Evolutionary conservation across 2,797 vertebrate genomes (phyloP), one percentile per base, ranked within the genome.

Genomic region (Schizothorax lantsangensis): DNA sequence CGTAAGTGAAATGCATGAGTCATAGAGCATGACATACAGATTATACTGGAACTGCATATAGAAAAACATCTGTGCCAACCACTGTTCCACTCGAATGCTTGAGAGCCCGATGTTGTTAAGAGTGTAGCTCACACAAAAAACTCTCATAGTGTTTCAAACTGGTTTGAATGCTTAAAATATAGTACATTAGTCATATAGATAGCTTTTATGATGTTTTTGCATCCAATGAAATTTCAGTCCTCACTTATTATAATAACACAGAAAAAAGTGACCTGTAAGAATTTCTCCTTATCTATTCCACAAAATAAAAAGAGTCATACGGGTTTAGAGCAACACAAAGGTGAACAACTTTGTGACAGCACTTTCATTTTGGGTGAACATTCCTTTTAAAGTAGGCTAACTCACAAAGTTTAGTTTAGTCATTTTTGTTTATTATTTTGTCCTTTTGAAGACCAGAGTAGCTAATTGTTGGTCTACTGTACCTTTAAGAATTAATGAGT

Each of bases 1-100:
- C 10, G 19, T 57, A 69, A 45, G 47, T 79, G 49, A 85, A 54
- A 78, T 79, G 83, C 83, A 84, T 69, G 62, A 69, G 6, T 68
- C 45, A 52, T 26, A 84, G 83, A 36, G 73, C 74, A 79, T 78
- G 62, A 54, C 33, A 17, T 36, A 68, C 17, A 52, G 10, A 68
- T 54, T 45, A 75, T 17, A 36, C 43, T 49, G 45, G 68, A 77
- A 78, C 43, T 68, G 62, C 59, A 45, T 30, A 26, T 79, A 62
- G 23, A 30, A 54, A 78, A 64, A 52, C 74, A 69, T 84, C 64
- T 33, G 12, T 69, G 62, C 10, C 74, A 57, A 79, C 74, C 47
- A 69, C 59, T 84, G 45, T 69, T 84, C 30, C 23, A 68, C 30
- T 21, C 36, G 1, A 36, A 64, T 40, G 57, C 7, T 66, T 49